A percentile compares a stretch with the other conserved stretches of the same genome.
Conservation (phyloP, 1,140 invertebrate genomes). For the Aphidius gifuensis region DNA sequence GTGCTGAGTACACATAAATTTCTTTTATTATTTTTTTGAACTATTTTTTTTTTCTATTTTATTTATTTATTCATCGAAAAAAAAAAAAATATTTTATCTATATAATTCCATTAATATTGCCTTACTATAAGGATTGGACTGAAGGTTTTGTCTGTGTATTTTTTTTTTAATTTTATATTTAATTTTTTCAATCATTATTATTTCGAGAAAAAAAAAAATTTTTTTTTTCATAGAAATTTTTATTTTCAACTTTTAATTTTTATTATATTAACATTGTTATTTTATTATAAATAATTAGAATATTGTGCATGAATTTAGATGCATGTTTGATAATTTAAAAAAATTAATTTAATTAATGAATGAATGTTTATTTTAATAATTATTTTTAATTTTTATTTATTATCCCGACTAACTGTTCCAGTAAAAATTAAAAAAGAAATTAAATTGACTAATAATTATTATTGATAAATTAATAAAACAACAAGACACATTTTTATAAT, state of each 20-base stretch:
- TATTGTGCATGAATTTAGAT: conserved; percentile 34
- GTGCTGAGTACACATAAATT: conserved; percentile 14
- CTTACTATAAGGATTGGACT: conserved; percentile 57
- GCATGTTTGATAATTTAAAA: conserved; percentile 25
- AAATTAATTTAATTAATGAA: not conserved
- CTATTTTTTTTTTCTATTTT: conserved; percentile 33
- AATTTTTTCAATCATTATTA: conserved; percentile 37
- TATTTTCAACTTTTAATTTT: conserved; percentile 32
- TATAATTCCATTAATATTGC: conserved; percentile 43
- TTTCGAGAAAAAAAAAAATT: too few species aligned
- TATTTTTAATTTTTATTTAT: conserved; percentile 20
- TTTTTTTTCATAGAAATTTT: conserved; percentile 9
- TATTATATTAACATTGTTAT: conserved; percentile 23
- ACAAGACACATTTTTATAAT: conserved; percentile 6
- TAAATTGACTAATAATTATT: too few species aligned
- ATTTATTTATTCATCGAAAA: too few species aligned
- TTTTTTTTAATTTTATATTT: conserved; percentile 46
- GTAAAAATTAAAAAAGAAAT: too few species aligned
- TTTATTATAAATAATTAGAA: conserved; percentile 31
- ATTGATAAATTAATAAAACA: too few species aligned
- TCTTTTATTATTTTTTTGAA: conserved; percentile 29
- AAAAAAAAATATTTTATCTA: too few species aligned
- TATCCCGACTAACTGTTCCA: not conserved
- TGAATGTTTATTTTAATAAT: conserved; percentile 18
- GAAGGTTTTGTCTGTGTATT: conserved; percentile 51